These are phyloP conservation scores for Sclerodermus sp. DNA, from an alignment of 2,888 invertebrate species.

Conservation along the genomic window DNA sequence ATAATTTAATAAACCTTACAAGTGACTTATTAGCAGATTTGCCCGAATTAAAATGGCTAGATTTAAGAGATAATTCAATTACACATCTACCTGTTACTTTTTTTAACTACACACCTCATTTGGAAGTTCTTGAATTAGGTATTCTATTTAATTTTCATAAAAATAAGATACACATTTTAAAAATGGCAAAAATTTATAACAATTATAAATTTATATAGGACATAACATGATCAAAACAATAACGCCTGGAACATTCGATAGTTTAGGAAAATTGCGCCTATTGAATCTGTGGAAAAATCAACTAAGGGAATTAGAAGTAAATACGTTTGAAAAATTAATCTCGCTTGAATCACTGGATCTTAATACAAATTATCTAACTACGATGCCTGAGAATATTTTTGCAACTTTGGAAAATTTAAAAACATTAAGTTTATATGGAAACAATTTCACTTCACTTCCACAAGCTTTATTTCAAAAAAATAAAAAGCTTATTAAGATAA, in stretches of 20 bases:
- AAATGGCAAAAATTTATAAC: too few species aligned
- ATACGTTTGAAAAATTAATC: conserved; percentile 66
- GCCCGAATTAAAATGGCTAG: conserved; percentile 66
- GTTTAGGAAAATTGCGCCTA: conserved; percentile 60
- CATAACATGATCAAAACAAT: conserved; percentile 68
- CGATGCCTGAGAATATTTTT: conserved; percentile 61
- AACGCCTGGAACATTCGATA: conserved; percentile 65
- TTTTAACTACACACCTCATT: conserved; percentile 38
- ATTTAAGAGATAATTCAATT: conserved; percentile 64
- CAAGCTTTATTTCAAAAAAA: conserved; percentile 64
- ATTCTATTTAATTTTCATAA: neutral
- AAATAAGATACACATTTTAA: neutral
- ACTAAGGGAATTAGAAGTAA: conserved; percentile 65
- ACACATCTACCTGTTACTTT: conserved; percentile 16
- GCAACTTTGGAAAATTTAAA: conserved; percentile 62
- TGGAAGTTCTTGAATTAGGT: conserved; percentile 67
- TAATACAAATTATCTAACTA: conserved; percentile 66
- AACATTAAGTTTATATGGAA: conserved; percentile 69
- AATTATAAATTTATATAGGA: too few species aligned
- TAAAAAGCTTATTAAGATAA: conserved; percentile 60
- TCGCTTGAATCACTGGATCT: conserved; percentile 70
- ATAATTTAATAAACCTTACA: conserved; percentile 65
- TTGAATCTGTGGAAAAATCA: conserved; percentile 73
- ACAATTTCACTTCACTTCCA: conserved; percentile 68
- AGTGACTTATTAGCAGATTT: conserved; percentile 66